phyloP scores from a whole-genome alignment of 2,113 vertebrate genomes.

The Phylloscopus trochilus region DNA sequence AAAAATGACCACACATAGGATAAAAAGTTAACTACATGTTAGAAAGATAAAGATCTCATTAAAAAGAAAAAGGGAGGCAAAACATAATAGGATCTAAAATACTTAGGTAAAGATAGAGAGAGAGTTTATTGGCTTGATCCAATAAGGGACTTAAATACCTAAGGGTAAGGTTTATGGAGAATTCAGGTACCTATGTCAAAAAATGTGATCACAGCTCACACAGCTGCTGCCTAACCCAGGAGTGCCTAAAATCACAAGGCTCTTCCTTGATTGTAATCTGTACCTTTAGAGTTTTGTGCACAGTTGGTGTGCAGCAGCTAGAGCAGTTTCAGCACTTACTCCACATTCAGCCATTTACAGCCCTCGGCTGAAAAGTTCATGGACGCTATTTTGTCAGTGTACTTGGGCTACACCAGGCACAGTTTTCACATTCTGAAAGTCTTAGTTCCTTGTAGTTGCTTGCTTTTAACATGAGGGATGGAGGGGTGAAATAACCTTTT shows the following conservation, averaged over 20 bases:
- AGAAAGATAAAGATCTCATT: background rate
- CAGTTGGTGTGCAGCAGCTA: background rate
- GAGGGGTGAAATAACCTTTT: background rate
- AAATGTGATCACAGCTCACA: background rate
- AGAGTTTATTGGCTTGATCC: slow-evolving; percentile 17
- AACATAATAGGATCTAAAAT: slow-evolving; percentile 37
- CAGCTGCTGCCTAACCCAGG: background rate
- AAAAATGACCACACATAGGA: background rate
- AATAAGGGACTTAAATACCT: background rate
- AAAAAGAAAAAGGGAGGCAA: slow-evolving; percentile 19
- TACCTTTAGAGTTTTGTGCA: background rate
- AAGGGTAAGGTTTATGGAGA: slow-evolving; percentile 16
- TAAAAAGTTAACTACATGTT: slow-evolving; percentile 12
- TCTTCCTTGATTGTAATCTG: background rate
- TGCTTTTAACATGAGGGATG: background rate
- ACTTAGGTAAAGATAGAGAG: background rate
- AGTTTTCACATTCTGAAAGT: background rate
- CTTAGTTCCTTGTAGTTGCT: background rate
- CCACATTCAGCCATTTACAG: background rate
- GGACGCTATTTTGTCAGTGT: background rate
- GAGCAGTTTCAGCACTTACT: background rate
- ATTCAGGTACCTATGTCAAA: background rate
- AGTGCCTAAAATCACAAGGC: background rate
- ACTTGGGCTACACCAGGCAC: background rate
- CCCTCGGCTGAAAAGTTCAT: background rate